Percentiles rank a stretch among this genome's conserved stretches.
Evolutionary conservation across 2,888 invertebrate species (phyloP).

Genomic region (Sminthurinus aureus): DNA sequence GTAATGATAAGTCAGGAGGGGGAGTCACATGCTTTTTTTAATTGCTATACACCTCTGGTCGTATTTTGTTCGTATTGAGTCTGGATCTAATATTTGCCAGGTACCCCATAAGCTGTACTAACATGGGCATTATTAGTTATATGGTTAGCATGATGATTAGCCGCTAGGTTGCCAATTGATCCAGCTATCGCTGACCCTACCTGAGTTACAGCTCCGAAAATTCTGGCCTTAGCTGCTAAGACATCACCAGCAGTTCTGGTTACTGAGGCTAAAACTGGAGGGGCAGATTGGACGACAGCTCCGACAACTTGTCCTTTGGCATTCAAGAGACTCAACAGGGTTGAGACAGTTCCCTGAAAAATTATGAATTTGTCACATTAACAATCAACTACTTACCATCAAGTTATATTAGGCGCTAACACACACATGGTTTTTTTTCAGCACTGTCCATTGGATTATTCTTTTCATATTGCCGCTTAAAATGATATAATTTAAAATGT

Average conservation of each 20-base stretch:
- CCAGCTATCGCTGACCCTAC: constrained; percentile 60
- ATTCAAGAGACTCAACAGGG: constrained; percentile 59
- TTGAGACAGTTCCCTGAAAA: constrained; percentile 59
- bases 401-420: constrained; percentile 2
- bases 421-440: background rate
- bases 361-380: background rate
- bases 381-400: background rate
- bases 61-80: background rate
- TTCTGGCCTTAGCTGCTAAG: constrained; percentile 59
- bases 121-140: constrained; percentile 9
- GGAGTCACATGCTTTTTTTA: constrained; percentile 30
- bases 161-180: constrained; percentile 60
- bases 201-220: constrained; percentile 60
- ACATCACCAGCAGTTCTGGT: constrained; percentile 60
- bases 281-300: constrained; percentile 60
- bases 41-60: constrained; percentile 22
- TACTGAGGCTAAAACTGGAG: constrained; percentile 60
- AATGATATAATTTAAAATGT: too few species aligned
- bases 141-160: constrained; percentile 47
- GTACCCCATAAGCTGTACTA: constrained; percentile 47
- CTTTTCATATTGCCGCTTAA: too few species aligned
- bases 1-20: background rate
- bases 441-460: too few species aligned
- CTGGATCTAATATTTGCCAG: constrained; percentile 45
- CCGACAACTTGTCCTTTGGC: constrained; percentile 60